Evolutionary conservation across 2,888 invertebrate species (phyloP), one percentile per base, ranked within the genome.

Genomic region (Parnassius apollo): DNA sequence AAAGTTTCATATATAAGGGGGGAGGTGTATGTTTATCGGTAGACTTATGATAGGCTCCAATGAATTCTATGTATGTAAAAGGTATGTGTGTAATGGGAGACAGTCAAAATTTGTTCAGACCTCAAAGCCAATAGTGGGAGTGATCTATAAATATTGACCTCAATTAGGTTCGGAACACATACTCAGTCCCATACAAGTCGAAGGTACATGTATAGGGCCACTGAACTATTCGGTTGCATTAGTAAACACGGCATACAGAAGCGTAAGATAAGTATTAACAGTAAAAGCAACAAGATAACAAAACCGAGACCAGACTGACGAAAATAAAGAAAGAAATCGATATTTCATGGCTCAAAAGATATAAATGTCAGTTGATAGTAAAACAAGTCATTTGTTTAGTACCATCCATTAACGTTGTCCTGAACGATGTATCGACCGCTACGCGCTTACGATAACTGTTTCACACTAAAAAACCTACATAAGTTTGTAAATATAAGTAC

Each of bases 311-410:
- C 53, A 53, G 53, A 62, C 48, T 48, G 18, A 46, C 7, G 35
- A 35, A 35, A 35, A 35, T 25, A 35, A 35, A 35, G 35, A 35
- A 35, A 35, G 35, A 35, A 62, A 49, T 42, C 62, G 57, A 62
- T 57, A 49, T 58, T 48, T 54, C 57, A 25, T 54, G 13, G 54
- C 22, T 49, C 57, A 57, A 62, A 49, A 62, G 62, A 62, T 58
- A 57, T 62, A 62, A 62, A 62, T 57, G 62, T 57, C 62, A 48
- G 49, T 54, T 49, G 62, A 62, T 62, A 49, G 54, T 49, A 62
- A 58, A 57, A 62, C 62, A 62, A 62, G 57, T 53, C 42, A 35
- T 46, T 9, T 42, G 48, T 53, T 62, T 62, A 62, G 57, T 57
- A 57, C 55, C 11, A 22, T 13, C 48, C 62, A 62, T 62, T 62